Evolutionary conservation across 1,140 invertebrate genomes (phyloP), one percentile per base, ranked within the genome.

Genomic region (Dysdera silvatica): DNA sequence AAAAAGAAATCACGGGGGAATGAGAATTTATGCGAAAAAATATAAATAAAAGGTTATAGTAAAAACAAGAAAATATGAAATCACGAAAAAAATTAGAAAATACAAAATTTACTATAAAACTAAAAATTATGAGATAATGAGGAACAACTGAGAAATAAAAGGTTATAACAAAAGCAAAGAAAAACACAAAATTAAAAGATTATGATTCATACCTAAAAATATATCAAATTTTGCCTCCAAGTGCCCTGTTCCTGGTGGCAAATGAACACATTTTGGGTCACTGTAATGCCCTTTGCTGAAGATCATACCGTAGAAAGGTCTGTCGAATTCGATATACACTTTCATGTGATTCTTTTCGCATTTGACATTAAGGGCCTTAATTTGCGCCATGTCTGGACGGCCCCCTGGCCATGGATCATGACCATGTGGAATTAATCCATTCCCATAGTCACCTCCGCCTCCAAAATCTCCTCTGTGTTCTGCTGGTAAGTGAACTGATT

Each of bases 301-400:
- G 67, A 95, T 92, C 84, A 95, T 92, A 4, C 92, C 92, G 75
- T 94, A 93, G 78, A 95, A 95, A 0, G 92, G 91, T 29, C 91
- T 80, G 74, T 95, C 91, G 77, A 95, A 95, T 74, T 93, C 89
- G 69, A 95, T 91, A 75, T 80, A 80, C 2, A 87, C 84, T 32
- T 79, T 72, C 91, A 95, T 95, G 72, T 91, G 87, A 40, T 91
- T 94, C 76, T 95, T 95, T 75, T 95, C 91, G 75, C 92, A 95
- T 73, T 94, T 90, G 41, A 95, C 92, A 77, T 95, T 91, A n/a
- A 87, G 47, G 29, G 45, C 55, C 51, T 71, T 71, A 48, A 71
- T 70, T 52, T 69, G 68, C 5, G 68, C 51, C 45, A 67, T 62
- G 12, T 71, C 70, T 20, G 65, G 55, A 18, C 65, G 51, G 23